Conservation (phyloP, 2,888 invertebrate species). For the Poecilus cupreus region DNA sequence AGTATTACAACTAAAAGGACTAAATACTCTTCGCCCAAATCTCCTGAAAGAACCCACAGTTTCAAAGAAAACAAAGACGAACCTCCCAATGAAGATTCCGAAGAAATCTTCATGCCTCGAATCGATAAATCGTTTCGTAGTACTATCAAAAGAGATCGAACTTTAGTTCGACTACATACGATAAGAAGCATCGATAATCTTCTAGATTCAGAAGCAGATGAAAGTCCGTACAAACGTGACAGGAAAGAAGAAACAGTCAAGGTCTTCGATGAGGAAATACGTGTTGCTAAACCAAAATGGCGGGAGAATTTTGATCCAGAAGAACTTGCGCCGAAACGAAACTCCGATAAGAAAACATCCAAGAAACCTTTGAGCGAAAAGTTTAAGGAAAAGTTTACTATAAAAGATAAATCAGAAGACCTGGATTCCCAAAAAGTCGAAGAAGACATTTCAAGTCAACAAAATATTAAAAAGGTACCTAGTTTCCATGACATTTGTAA, state of each 20-base stretch:
- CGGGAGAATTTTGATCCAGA: constrained; percentile 78
- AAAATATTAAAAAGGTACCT: constrained; percentile 71
- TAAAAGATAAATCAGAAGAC: constrained; percentile 75
- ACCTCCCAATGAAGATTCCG: constrained; percentile 60
- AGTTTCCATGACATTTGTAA: constrained; percentile 76
- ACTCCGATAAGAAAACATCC: constrained; percentile 72
- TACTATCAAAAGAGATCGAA: constrained; percentile 82
- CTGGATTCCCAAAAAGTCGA: not conserved
- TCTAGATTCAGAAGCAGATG: constrained; percentile 34
- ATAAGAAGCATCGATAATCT: constrained; percentile 67
- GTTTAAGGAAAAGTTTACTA: constrained; percentile 84
- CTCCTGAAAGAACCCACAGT: constrained; percentile 52
- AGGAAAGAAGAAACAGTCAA: constrained; percentile 62
- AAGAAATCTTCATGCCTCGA: constrained; percentile 72
- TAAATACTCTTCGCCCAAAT: constrained; percentile 34
- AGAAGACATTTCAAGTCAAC: constrained; percentile 67
- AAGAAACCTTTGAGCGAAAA: constrained; percentile 84
- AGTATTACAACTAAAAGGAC: constrained; percentile 63
- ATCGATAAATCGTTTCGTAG: constrained; percentile 74
- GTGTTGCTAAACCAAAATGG: constrained; percentile 72
- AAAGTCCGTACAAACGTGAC: constrained; percentile 16
- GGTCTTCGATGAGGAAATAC: constrained; percentile 36
- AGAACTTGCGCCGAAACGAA: constrained; percentile 71
- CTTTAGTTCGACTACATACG: constrained; percentile 85
- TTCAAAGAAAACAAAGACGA: constrained; percentile 54